Base-by-base conservation (phyloP, 2,888 invertebrate genomes). In the Tetropium fuscum region DNA sequence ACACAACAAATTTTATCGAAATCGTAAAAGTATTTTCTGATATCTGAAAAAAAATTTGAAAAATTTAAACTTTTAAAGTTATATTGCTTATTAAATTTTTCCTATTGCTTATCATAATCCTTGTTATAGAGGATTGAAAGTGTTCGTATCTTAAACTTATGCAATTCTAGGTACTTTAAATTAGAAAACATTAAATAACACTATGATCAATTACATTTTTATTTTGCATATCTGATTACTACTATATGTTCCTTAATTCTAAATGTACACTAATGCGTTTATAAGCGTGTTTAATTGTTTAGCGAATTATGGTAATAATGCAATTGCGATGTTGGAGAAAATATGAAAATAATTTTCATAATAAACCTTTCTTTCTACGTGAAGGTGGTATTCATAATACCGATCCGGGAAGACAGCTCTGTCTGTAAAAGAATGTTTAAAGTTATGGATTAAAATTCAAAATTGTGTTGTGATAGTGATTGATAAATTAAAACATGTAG, bases 381-480 rank as follows among this genome's bases (percentile, higher is more conserved):
- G 48, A 64, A 69, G 60, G 66, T 61, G 62, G 64, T 64, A 68
- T 72, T 74, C 41, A 51, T 57, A 38, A 67, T 65, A 70, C 69
- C 73, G 53, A 69, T 66, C 70, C 67, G 64, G 47, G 69, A 61
- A 51, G 68, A 63, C 34, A 67, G 65, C 62, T 73, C 72, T 43
- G 68, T 71, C 74, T 74, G 73, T 60, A 74, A 74, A 70, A 71
- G 53, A 67, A 63, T 48, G 27, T 43, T 43, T 53, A 18, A 32
- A 53, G 15, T 53, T 43, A 36, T 27, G 51, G 20, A 40, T 40
- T 25, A 40, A 6, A 15, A 15, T 44, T 40, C 10, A 19, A 11
- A 10, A 6, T 10, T 20, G 10, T 10, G 18, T 3, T 20, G 20
- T 19, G 18, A 15, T n/a, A 18, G 15, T 27, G 20, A 27, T n/a